phyloP scores from a whole-genome alignment of 2,888 invertebrate genomes.

The Drosophila anomalata region DNA sequence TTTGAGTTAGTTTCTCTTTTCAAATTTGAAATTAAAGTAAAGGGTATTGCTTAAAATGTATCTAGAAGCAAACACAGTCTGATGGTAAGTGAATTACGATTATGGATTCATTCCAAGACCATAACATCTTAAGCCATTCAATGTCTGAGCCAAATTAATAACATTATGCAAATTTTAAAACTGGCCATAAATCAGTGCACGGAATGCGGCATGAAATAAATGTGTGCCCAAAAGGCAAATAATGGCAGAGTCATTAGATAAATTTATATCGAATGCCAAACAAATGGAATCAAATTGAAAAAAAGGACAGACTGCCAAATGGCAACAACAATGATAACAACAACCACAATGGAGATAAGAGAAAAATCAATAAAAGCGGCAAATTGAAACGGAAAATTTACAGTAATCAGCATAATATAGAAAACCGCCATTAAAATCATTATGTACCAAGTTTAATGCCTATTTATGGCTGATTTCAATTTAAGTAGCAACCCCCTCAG shows the following conservation, averaged over 20 bases:
- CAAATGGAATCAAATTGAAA: conserved; percentile 45
- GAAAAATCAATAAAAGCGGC: conserved; percentile 34
- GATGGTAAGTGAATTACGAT: background rate
- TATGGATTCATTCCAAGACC: background rate
- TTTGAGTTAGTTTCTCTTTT: background rate
- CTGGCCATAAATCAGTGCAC: conserved; percentile 39
- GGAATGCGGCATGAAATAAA: conserved; percentile 30
- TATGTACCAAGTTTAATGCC: conserved; percentile 53
- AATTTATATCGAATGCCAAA: conserved; percentile 40
- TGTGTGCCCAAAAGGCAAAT: conserved; percentile 36
- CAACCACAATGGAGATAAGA: conserved; percentile 21
- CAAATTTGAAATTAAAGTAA: background rate
- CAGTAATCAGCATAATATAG: conserved; percentile 54
- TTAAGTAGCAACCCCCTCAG: conserved; percentile 34
- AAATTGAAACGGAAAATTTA: conserved; percentile 39
- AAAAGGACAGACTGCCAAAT: conserved; percentile 18
- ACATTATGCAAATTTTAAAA: conserved; percentile 42
- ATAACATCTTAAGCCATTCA: conserved; percentile 21
- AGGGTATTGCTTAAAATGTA: background rate
- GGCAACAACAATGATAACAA: conserved; percentile 4
- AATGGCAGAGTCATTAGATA: conserved; percentile 49
- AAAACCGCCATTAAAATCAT: conserved; percentile 58
- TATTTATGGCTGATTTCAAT: conserved; percentile 65
- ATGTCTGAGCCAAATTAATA: conserved; percentile 31
- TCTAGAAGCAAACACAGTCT: no score